Conservation (phyloP, 2,113 vertebrate genomes). For the Thermophis baileyi region DNA sequence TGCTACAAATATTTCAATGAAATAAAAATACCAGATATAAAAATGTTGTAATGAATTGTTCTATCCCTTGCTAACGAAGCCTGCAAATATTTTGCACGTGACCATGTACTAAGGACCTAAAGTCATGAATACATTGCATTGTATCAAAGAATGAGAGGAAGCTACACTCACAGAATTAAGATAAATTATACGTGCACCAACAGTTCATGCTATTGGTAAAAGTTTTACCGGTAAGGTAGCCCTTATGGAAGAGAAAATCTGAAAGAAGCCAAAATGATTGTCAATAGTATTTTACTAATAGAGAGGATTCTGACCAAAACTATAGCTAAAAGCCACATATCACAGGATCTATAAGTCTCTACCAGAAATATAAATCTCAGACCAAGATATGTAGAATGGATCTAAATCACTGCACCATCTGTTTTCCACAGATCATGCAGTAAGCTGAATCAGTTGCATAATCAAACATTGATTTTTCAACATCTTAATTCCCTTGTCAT, state of each 20-base stretch:
- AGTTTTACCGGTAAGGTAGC: background rate
- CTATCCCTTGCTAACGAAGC: background rate
- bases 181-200: background rate
- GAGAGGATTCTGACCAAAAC: background rate
- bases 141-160: background rate
- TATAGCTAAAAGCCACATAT: background rate
- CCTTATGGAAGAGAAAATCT: background rate
- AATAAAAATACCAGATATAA: background rate
- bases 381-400: background rate
- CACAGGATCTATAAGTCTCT: background rate
- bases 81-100: background rate
- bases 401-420: background rate
- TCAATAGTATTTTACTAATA: background rate
- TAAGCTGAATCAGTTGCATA: background rate
- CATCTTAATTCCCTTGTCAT: background rate
- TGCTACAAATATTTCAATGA: background rate
- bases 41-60: background rate
- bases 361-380: background rate
- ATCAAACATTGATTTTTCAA: background rate
- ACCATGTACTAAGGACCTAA: background rate
- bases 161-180: background rate
- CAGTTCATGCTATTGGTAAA: background rate
- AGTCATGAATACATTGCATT: background rate
- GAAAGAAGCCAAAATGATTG: background rate
- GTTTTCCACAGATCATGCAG: background rate